Evolutionary conservation across 2,113 vertebrate genomes (phyloP).

Genomic region (Micronisus gabar): DNA sequence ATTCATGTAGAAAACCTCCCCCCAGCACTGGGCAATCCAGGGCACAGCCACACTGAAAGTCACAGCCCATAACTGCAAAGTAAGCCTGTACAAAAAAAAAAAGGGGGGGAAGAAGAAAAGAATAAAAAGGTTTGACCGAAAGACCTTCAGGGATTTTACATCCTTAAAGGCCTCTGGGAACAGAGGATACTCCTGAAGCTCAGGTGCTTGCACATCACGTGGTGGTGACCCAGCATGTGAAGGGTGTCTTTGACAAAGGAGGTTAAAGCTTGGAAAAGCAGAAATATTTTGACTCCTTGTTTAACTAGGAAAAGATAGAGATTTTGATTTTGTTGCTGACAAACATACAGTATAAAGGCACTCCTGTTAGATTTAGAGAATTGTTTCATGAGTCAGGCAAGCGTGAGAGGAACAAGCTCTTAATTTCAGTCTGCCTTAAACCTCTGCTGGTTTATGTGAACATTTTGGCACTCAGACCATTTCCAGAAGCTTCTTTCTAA

Average conservation of each 20-base stretch:
- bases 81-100: neutral
- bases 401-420: neutral
- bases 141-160: neutral
- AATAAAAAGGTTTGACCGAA: neutral
- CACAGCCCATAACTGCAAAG: slow-evolving; percentile 14
- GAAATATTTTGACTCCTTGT: neutral
- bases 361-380: neutral
- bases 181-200: neutral
- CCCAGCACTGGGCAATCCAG: slow-evolving; percentile 40
- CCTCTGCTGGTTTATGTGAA: neutral
- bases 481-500: neutral
- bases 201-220: neutral
- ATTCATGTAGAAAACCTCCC: slow-evolving; percentile 59
- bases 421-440: neutral
- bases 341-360: neutral
- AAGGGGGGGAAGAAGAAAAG: neutral
- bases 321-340: neutral
- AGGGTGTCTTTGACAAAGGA: neutral
- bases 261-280: neutral
- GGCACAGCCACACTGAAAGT: neutral
- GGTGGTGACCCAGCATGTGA: fast-evolving
- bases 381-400: neutral
- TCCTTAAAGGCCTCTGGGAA: neutral
- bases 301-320: neutral
- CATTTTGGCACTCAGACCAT: neutral